These are phyloP conservation scores for Patiria miniata DNA, from an alignment of 35 echinoderm and acorn worm species.

Conservation along the genomic window DNA sequence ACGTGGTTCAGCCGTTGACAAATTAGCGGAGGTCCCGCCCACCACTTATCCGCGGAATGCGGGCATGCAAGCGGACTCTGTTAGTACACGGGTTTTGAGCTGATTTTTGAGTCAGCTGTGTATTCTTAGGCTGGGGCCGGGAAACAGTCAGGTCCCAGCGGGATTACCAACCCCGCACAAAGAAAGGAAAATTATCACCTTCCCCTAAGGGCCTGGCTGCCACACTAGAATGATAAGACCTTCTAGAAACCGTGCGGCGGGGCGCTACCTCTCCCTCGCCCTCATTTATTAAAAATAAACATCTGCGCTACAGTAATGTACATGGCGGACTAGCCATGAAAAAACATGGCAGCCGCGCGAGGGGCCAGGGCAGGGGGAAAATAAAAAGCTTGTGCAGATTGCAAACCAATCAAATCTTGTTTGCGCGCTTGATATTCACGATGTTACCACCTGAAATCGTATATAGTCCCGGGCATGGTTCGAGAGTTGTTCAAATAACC, in stretches of 20 bases:
- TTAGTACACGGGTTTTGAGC: slow-evolving; percentile 32
- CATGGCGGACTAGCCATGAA: slow-evolving; percentile 44
- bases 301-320: slow-evolving; percentile 66
- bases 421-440: slow-evolving; percentile 1
- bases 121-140: slow-evolving; percentile 31
- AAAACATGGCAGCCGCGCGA: slow-evolving; percentile 40
- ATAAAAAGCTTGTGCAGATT: slow-evolving; percentile 63
- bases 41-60: slow-evolving; percentile 82
- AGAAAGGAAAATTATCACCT: slow-evolving; percentile 82
- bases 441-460: too few species aligned
- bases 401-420: slow-evolving; percentile 73
- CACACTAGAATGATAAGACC: slow-evolving; percentile 60
- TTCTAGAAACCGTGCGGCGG: slow-evolving; percentile 57
- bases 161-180: slow-evolving; percentile 71
- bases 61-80: slow-evolving; percentile 73
- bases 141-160: slow-evolving; percentile 47
- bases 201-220: slow-evolving; percentile 60
- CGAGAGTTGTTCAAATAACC: too few species aligned
- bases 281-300: slow-evolving; percentile 86
- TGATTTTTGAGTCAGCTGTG: slow-evolving; percentile 40
- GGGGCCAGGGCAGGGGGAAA: slow-evolving; percentile 16
- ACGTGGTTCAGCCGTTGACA: slow-evolving; percentile 56
- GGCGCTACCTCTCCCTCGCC: slow-evolving; percentile 55
- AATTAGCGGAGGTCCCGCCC: slow-evolving; percentile 57
- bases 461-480: too few species aligned